Percentiles rank a stretch among this genome's conserved stretches.
phyloP scores from a whole-genome alignment of 2,113 vertebrate species.

The Ageneiosus marmoratus region DNA sequence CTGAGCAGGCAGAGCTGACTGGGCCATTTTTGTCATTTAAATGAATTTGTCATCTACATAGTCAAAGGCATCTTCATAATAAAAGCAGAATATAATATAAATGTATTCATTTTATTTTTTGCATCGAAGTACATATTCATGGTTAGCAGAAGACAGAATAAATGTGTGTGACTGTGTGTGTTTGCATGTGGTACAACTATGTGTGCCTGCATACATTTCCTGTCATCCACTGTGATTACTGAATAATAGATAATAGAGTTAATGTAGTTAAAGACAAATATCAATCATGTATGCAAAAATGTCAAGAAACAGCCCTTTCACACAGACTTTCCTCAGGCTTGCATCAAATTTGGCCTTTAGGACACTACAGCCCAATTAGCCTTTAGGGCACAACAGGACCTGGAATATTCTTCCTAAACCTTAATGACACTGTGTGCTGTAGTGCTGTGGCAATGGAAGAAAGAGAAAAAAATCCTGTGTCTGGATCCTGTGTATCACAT shows the following conservation, averaged over 20 bases:
- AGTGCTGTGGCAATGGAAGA: background rate
- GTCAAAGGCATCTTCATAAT: background rate
- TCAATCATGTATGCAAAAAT: constrained; percentile 26
- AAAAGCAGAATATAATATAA: constrained; percentile 3
- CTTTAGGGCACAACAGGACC: background rate
- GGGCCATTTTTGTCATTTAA: constrained; percentile 29
- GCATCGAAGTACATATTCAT: background rate
- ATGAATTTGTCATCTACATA: constrained; percentile 29
- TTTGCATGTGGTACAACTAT: background rate
- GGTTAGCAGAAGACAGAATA: background rate
- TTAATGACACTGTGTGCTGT: background rate
- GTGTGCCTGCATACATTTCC: constrained; percentile 49
- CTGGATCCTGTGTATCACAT: background rate
- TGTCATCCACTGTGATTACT: constrained; percentile 53
- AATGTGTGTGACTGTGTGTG: constrained; percentile 18
- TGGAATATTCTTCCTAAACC: background rate
- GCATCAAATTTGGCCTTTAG: constrained; percentile 7
- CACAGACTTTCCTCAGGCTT: background rate
- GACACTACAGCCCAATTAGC: background rate
- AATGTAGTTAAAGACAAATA: constrained; percentile 22
- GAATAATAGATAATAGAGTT: constrained; percentile 15
- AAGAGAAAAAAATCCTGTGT: background rate
- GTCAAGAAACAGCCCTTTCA: constrained; percentile 16
- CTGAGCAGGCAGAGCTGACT: background rate
- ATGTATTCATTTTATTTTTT: background rate